A percentile compares a stretch with the other conserved stretches of the same genome.
Evolutionary conservation across 2,888 invertebrate genomes (phyloP).

Genomic region (Drosophila flavopinicola): DNA sequence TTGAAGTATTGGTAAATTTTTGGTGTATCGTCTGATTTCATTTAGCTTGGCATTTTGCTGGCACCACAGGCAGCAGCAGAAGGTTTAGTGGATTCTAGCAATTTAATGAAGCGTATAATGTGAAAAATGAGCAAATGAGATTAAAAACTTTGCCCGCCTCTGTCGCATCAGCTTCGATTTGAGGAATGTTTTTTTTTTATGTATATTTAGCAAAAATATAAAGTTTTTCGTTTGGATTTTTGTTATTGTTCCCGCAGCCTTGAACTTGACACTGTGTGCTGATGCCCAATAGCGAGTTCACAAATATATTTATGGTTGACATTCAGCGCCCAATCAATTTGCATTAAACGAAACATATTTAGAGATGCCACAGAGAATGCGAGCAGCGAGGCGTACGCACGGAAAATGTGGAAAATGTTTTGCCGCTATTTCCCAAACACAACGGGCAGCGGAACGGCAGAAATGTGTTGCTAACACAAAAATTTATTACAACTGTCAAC

Average conservation of each 20-base stretch:
- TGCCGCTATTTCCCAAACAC: constrained; percentile 51
- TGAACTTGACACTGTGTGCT: constrained; percentile 54
- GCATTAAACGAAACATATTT: constrained; percentile 73
- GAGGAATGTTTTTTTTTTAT: constrained; percentile 3
- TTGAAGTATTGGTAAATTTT: constrained; percentile 52
- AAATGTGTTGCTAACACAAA: constrained; percentile 52
- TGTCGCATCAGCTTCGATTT: background rate
- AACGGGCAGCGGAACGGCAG: constrained; percentile 10
- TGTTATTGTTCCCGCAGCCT: constrained; percentile 10
- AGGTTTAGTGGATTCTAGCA: constrained; percentile 71
- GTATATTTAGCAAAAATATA: constrained; percentile 13
- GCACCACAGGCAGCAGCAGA: constrained; percentile 38
- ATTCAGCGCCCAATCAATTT: constrained; percentile 75
- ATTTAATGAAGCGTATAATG: constrained; percentile 75
- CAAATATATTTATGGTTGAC: constrained; percentile 61
- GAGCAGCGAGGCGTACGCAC: constrained; percentile 13
- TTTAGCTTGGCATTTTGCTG: constrained; percentile 30
- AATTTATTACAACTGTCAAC: constrained; percentile 72
- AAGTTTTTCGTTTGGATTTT: constrained; percentile 12
- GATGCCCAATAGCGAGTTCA: constrained; percentile 55
- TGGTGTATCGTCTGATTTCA: constrained; percentile 32
- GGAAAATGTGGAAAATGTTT: constrained; percentile 47
- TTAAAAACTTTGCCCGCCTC: constrained; percentile 59
- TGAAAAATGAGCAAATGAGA: constrained; percentile 69
- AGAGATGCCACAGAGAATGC: constrained; percentile 30